phyloP scores from a whole-genome alignment of 30 jellyfish, hydroid and myxozoan genomes.

The Aurelia coerulea region DNA sequence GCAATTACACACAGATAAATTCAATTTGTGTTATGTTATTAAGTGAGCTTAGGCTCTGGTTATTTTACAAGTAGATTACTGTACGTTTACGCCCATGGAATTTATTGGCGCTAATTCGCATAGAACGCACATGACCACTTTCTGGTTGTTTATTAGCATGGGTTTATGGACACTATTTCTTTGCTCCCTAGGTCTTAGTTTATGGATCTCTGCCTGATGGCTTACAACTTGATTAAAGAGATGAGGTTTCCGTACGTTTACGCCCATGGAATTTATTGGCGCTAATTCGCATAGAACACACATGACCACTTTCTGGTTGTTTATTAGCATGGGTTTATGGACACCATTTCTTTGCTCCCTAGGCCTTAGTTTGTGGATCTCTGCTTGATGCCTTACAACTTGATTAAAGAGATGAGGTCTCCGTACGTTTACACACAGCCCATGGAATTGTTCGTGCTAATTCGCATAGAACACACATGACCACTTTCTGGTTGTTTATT shows the following conservation, averaged over 20 bases:
- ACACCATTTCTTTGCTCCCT: not conserved
- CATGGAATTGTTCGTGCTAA: not conserved
- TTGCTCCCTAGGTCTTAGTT: not conserved
- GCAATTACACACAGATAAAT: slow-evolving; percentile 53
- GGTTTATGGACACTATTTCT: not conserved
- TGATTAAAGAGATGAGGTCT: too few relatives aligned
- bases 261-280: too few relatives aligned
- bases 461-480: not conserved
- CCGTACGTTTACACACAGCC: too few relatives aligned
- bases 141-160: not conserved
- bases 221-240: not conserved
- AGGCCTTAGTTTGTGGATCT: not conserved
- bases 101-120: not conserved
- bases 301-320: not conserved
- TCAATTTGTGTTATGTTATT: slow-evolving; percentile 57
- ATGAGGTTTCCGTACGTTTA: too few relatives aligned
- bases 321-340: too few relatives aligned
- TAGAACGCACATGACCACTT: not conserved
- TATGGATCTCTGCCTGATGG: too few relatives aligned
- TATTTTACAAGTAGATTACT: slow-evolving; percentile 47
- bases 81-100: slow-evolving; percentile 32
- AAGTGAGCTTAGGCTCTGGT: slow-evolving; percentile 50
- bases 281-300: not conserved
- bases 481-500: not conserved
- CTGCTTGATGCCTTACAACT: not conserved